These are phyloP conservation scores for Aphis craccivora DNA, from an alignment of 1,140 invertebrate genomes.

Conservation along the genomic window DNA sequence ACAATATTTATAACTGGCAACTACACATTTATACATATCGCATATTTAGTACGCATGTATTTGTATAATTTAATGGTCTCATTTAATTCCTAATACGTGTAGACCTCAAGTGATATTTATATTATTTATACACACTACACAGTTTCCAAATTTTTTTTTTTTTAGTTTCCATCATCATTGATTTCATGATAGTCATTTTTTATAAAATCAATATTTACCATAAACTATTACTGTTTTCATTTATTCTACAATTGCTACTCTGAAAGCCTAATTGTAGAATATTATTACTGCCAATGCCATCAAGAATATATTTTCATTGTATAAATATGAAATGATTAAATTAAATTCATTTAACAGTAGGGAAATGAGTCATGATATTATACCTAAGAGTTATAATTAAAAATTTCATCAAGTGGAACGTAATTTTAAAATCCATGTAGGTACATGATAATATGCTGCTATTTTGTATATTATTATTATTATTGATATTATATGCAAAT, in stretches of 20 bases:
- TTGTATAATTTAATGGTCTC: conserved; percentile 12
- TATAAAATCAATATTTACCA: background rate
- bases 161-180: background rate
- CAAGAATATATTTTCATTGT: background rate
- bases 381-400: conserved; percentile 10
- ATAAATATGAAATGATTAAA: background rate
- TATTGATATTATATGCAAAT: background rate
- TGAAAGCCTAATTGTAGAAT: background rate
- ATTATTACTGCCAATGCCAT: background rate
- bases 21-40: background rate
- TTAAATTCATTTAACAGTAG: background rate
- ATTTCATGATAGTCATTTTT: background rate
- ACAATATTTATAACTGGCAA: background rate
- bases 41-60: background rate
- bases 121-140: background rate
- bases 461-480: background rate
- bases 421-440: conserved; percentile 5
- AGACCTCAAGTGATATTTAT: background rate
- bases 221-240: background rate
- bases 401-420: conserved; percentile 10
- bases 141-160: background rate
- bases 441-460: background rate
- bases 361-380: conserved; percentile 33
- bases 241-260: background rate
- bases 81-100: background rate